Percentiles rank a stretch among this genome's conserved stretches.
Conservation (phyloP, 2,113 vertebrate genomes). For the Tenrec ecaudatus region DNA sequence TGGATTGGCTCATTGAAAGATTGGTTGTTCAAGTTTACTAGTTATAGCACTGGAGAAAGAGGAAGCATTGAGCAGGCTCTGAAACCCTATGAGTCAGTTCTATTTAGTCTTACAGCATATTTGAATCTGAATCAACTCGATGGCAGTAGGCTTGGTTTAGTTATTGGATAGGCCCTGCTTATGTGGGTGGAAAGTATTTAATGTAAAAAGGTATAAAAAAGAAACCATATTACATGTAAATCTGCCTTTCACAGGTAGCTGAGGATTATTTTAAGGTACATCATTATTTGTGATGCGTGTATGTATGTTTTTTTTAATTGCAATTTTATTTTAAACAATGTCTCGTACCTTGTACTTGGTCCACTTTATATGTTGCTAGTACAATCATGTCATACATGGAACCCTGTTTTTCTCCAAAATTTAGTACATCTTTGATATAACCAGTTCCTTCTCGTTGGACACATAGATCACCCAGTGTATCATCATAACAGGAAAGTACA, state of each 20-base stretch:
- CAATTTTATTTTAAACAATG: not conserved
- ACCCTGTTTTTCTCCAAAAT: not conserved
- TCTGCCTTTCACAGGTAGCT: not conserved
- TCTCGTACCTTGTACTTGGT: not conserved
- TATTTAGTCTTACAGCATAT: too few species aligned
- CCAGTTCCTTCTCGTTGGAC: not conserved
- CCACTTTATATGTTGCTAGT: not conserved
- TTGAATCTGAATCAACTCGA: too few species aligned
- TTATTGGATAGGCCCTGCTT: not conserved
- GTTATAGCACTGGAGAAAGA: too few species aligned
- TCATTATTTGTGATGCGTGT: not conserved
- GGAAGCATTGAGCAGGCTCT: too few species aligned
- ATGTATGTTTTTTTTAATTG: not conserved
- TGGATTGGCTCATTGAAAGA: not conserved
- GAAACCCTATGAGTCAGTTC: too few species aligned
- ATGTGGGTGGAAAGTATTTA: not conserved
- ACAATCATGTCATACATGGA: not conserved
- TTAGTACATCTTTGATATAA: not conserved
- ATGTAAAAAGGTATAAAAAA: not conserved
- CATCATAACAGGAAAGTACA: not conserved
- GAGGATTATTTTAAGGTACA: not conserved
- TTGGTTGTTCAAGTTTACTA: too few species aligned
- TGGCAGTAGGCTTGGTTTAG: too few species aligned
- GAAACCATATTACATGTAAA: not conserved
- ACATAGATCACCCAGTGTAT: not conserved